Evolutionary conservation across 2,113 vertebrate genomes (phyloP), one percentile per base, ranked within the genome.

Genomic region (Lepus timidus): DNA sequence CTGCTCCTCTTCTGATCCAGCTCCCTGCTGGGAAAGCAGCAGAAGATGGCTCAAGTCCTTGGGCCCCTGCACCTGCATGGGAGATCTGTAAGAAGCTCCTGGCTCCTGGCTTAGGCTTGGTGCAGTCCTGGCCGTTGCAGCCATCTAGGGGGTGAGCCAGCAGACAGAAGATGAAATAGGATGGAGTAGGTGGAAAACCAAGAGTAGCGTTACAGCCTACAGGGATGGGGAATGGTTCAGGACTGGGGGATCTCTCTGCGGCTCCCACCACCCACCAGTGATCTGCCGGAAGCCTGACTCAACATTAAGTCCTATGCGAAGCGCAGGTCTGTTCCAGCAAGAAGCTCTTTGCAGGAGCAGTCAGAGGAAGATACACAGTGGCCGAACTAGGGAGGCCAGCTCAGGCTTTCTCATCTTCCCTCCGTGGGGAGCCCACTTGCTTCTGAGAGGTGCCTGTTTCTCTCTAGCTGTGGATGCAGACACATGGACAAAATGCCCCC

Each of bases 251-350:
- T 55, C 6, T 58, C 22, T 67, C 6, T 4, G 2, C 9, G 23
- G 17, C 83, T 13, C 9, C 13, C 27, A 33, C 29, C 62, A 55
- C 23, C 33, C 19, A 9, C 51, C 33, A 14, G 14, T 31, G 71
- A 89, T 36, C 44, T 88, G 31, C 70, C 39, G n/a, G 78, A 88
- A 95, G 67, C 55, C 36, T 2, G 20, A 39, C 11, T 91, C 51
- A n/a, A 11, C 25, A 44, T 51, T 33, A 76, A 85, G 22, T 73
- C 68, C 10, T 20, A 12, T 4, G 33, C 39, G n/a, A 55, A 80
- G 76, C 31, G 76, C 31, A 31, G 76, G 16, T 33, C 76, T 87
- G 39, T 67, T 71, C 25, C 31, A 88, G 88, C 49, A 80, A 80
- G 86, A 39, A 16, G 0, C 19, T 6, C 44, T 23, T 22, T 52